Evolutionary conservation across 2,797 vertebrate species (phyloP).

Genomic region (Acipenser ruthenus): DNA sequence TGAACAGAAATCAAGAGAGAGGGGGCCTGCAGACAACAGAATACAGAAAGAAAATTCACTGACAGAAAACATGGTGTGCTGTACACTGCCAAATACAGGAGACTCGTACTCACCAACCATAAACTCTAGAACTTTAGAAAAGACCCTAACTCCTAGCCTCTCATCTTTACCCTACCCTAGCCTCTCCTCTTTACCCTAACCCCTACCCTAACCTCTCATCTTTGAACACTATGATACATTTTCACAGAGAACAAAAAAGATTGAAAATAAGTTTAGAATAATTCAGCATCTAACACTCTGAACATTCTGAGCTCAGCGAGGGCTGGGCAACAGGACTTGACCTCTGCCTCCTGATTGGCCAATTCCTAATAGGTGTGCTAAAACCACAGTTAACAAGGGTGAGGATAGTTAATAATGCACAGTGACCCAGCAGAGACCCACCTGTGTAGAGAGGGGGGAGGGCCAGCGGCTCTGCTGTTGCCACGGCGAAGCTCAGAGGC

Average conservation of each 20-base stretch:
- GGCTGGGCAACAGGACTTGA: too few species aligned
- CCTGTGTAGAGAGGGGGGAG: conserved; percentile 34
- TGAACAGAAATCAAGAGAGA: conserved; percentile 34
- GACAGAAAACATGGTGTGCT: too few species aligned
- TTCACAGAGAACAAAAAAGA: neutral
- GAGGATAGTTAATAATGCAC: neutral
- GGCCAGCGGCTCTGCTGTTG: too few species aligned
- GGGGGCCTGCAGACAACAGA: conserved; percentile 34
- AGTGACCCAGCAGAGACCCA: conserved; percentile 27
- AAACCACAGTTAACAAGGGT: neutral
- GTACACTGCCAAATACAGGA: conserved; percentile 9
- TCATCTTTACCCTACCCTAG: neutral
- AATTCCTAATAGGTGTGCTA: neutral
- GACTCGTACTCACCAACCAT: neutral
- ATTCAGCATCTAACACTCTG: neutral
- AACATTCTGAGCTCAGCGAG: too few species aligned
- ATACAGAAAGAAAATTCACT: conserved; percentile 8
- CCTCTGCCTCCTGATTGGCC: neutral
- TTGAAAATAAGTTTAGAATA: neutral
- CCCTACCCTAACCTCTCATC: too few species aligned
- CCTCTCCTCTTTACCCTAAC: neutral
- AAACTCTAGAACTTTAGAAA: neutral
- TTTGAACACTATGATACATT: too few species aligned
- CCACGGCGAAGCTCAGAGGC: conserved; percentile 12
- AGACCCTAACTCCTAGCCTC: neutral